Conservation (phyloP, 2,113 vertebrate species). For the Protobothrops flavoviridis region DNA sequence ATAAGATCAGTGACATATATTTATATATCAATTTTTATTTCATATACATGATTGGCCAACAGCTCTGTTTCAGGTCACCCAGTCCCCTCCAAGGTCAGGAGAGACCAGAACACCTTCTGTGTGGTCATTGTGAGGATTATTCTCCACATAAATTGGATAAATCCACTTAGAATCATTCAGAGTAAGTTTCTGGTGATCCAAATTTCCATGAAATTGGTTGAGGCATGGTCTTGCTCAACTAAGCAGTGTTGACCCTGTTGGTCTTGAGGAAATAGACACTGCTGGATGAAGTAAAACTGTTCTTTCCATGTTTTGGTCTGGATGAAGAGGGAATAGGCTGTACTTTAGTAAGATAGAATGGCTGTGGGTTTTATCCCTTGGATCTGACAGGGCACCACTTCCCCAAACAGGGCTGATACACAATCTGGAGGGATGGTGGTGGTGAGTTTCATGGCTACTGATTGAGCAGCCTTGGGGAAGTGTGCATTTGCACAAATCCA, state of each 20-base stretch:
- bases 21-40: background rate
- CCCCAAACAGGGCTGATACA: background rate
- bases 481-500: background rate
- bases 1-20: background rate
- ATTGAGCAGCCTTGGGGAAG: background rate
- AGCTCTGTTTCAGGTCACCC: background rate
- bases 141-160: background rate
- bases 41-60: background rate
- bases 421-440: background rate
- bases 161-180: background rate
- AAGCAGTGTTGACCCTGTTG: background rate
- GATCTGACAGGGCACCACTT: background rate
- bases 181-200: background rate
- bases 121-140: background rate
- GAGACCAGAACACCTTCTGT: background rate
- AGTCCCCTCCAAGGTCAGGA: background rate
- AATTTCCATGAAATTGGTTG: background rate
- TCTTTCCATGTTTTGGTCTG: background rate
- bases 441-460: background rate
- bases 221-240: background rate
- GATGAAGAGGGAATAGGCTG: background rate
- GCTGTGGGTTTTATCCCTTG: background rate
- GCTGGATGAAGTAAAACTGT: background rate
- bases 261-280: background rate
- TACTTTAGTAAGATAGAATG: background rate